Evolutionary conservation across 2,888 invertebrate genomes (phyloP).

Genomic region (Nesidiocoris tenuis): DNA sequence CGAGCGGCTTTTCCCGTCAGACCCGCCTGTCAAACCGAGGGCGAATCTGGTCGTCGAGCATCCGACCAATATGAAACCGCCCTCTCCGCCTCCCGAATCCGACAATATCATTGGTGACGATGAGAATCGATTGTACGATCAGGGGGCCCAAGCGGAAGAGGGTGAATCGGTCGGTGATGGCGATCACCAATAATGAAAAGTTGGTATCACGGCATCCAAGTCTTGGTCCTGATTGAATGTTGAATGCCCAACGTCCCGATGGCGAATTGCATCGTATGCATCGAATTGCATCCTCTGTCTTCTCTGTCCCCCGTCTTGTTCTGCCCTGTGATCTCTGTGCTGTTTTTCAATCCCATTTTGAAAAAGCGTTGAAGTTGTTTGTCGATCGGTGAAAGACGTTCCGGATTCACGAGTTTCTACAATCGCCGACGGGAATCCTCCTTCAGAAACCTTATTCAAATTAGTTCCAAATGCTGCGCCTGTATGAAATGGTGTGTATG

Average conservation of each 20-base stretch:
- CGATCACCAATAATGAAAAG: neutral
- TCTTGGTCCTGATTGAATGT: neutral
- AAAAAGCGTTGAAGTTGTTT: too few relatives aligned
- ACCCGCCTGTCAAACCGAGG: constrained; percentile 25
- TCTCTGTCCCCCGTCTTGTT: neutral
- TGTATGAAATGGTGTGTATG: too few relatives aligned
- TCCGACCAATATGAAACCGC: constrained; percentile 46
- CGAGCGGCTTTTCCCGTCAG: constrained; percentile 22
- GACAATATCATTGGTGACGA: neutral
- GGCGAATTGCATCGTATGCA: neutral
- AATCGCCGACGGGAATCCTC: too few relatives aligned
- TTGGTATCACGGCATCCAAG: constrained; percentile 6
- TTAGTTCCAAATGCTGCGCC: too few relatives aligned
- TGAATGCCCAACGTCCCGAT: neutral
- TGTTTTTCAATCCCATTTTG: too few relatives aligned
- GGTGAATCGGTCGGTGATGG: neutral
- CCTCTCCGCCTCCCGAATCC: constrained; percentile 3
- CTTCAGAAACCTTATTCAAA: too few relatives aligned
- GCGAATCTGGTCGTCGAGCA: constrained; percentile 35
- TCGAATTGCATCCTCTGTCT: neutral
- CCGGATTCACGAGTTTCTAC: too few relatives aligned
- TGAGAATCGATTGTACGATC: neutral
- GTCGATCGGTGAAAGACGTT: too few relatives aligned
- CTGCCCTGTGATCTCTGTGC: neutral
- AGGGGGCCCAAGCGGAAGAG: neutral